These are phyloP conservation scores for Macrobrachium nipponense DNA, from an alignment of 1,140 invertebrate species.

Conservation along the genomic window DNA sequence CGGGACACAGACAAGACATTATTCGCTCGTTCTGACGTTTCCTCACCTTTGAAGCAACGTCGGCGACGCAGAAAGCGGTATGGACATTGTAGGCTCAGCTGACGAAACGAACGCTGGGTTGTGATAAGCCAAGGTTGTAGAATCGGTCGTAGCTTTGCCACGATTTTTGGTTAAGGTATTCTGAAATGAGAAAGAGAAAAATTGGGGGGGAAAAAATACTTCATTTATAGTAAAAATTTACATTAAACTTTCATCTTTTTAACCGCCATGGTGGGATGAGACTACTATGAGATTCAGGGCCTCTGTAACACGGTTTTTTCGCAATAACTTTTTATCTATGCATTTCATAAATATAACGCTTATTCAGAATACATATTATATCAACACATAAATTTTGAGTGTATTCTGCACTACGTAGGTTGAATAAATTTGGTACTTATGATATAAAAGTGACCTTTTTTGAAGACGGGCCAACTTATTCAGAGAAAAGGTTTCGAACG, in stretches of 20 bases:
- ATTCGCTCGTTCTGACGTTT: background rate
- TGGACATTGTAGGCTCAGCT: background rate
- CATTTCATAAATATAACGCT: too few species aligned
- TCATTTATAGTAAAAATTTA: background rate
- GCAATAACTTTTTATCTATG: too few species aligned
- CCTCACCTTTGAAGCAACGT: background rate
- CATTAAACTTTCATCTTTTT: background rate
- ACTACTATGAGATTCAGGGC: too few species aligned
- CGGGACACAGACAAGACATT: background rate
- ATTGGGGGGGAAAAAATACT: background rate
- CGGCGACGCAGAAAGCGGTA: background rate
- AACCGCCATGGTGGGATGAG: background rate
- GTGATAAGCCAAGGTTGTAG: conserved; percentile 13
- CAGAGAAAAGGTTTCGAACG: too few species aligned
- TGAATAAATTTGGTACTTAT: too few species aligned
- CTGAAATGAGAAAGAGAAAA: conserved; percentile 5
- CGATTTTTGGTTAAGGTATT: conserved; percentile 1
- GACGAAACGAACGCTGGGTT: conserved; percentile 27
- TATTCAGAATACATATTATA: too few species aligned
- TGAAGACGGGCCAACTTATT: too few species aligned
- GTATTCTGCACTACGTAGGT: too few species aligned
- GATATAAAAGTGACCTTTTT: too few species aligned
- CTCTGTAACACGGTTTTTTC: too few species aligned
- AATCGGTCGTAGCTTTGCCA: background rate
- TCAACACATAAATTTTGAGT: too few species aligned